Evolutionary conservation across 2,797 vertebrate species (phyloP), one percentile per base, ranked within the genome.

Genomic region (Luscinia luscinia): DNA sequence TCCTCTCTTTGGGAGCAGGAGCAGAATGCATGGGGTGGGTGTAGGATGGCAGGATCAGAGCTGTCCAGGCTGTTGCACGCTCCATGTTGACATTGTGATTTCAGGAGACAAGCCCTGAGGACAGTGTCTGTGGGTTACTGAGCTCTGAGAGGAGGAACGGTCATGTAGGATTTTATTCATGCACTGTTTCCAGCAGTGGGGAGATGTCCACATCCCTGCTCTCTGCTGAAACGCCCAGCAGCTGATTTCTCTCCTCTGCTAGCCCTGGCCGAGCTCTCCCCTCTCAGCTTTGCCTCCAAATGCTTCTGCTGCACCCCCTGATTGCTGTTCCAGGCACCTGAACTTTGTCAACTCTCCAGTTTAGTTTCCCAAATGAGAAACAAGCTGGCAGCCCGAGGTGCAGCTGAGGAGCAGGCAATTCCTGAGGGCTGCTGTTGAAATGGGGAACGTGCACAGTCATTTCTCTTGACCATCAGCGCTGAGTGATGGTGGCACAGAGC

Each of bases 401-500:
- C 87, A 70, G 67, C 62, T 27, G 51, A 90, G 95, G 87, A 96
- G 12, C 26, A 89, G 77, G 87, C 62, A 68, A 9, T 91, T 92
- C 92, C 85, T 84, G 2, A 27, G 83, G 85, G 94, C 77, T 28
- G 36, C 63, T 43, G 74, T 12, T 54, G 93, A 40, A 88, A 66
- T 3, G n/a, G 79, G 81, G 86, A 91, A 91, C 62, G 86, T 91
- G 96, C 73, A 23, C 59, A 73, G 86, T 87, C 83, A 52, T 81
- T 93, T 51, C 84, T 80, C 84, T 24, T 93, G 90, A 94, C 88
- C 83, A 93, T 58, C 87, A 77, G 81, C 3, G 13, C 83, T 45
- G 94, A 55, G 93, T 9, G 48, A 10, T 12, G 59, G 85, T 92
- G 90, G 90, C 69, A 68, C 64, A 73, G 94, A 94, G 88, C 92